Evolutionary conservation across 2,113 vertebrate genomes (phyloP).

Genomic region (Tichodroma muraria): DNA sequence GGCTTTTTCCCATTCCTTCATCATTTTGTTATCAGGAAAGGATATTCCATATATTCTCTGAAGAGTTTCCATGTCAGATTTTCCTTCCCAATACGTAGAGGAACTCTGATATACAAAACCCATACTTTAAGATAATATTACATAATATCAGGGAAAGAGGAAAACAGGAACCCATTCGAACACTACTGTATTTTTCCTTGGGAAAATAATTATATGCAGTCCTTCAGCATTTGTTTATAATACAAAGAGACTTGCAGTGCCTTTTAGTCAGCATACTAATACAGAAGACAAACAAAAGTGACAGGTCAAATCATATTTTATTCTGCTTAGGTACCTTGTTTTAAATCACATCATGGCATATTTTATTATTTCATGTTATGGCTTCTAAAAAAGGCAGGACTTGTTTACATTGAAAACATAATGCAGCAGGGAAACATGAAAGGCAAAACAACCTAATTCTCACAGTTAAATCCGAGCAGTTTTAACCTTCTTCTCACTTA

Average conservation of each 20-base stretch:
- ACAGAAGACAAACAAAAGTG: background rate
- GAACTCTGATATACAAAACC: slow-evolving; percentile 65
- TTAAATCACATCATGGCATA: background rate
- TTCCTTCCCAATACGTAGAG: slow-evolving; percentile 75
- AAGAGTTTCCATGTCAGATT: slow-evolving; percentile 73
- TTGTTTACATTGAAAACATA: background rate
- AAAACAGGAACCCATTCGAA: background rate
- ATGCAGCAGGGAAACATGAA: background rate
- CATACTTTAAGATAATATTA: background rate
- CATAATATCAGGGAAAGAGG: background rate
- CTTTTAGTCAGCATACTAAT: background rate
- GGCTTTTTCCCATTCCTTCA: slow-evolving; percentile 73
- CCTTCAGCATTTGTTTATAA: background rate
- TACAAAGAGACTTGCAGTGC: background rate
- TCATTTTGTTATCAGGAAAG: slow-evolving; percentile 74
- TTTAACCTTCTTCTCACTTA: background rate
- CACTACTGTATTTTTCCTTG: background rate
- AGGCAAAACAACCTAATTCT: background rate
- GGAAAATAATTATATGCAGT: background rate
- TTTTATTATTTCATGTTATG: background rate
- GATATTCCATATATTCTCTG: slow-evolving; percentile 78
- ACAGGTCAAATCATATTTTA: background rate
- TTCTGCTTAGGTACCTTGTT: background rate
- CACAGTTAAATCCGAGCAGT: background rate
- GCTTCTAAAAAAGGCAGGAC: background rate